Percentiles rank a stretch among this genome's conserved stretches.
Evolutionary conservation across 2,888 invertebrate species (phyloP).

Genomic region (Nomada hirtipes): DNA sequence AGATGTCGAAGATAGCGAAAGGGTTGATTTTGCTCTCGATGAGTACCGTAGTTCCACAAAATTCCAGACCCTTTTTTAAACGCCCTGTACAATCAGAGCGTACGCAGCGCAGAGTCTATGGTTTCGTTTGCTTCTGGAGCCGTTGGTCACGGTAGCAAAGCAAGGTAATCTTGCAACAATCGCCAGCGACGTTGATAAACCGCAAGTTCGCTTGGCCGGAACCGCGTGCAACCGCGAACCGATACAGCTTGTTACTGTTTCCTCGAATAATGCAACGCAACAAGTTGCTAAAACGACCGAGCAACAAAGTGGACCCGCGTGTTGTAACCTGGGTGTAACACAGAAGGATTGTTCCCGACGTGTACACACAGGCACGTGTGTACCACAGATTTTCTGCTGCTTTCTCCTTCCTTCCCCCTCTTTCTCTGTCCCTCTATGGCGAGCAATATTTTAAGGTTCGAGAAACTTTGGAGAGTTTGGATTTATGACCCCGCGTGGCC

Average conservation of each 20-base stretch:
- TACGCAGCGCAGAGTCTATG: background rate
- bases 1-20: too few relatives aligned
- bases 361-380: constrained; percentile 11
- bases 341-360: background rate
- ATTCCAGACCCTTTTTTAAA: too few relatives aligned
- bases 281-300: constrained; percentile 22
- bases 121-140: constrained; percentile 19
- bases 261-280: constrained; percentile 26
- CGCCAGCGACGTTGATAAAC: constrained; percentile 32
- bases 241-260: constrained; percentile 36
- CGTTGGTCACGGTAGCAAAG: constrained; percentile 43
- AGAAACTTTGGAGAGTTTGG: constrained; percentile 11
- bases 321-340: too few relatives aligned
- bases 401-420: background rate
- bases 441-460: constrained; percentile 5
- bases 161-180: constrained; percentile 49
- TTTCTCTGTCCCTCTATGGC: background rate
- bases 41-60: too few relatives aligned
- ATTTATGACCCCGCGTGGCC: background rate
- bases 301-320: background rate
- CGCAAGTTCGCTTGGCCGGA: constrained; percentile 33
- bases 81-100: too few relatives aligned
- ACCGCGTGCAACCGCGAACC: constrained; percentile 2
- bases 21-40: too few relatives aligned
- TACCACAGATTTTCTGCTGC: constrained; percentile 1